Conservation (phyloP, 2,888 invertebrate genomes). For the Incurvaria masculella region DNA sequence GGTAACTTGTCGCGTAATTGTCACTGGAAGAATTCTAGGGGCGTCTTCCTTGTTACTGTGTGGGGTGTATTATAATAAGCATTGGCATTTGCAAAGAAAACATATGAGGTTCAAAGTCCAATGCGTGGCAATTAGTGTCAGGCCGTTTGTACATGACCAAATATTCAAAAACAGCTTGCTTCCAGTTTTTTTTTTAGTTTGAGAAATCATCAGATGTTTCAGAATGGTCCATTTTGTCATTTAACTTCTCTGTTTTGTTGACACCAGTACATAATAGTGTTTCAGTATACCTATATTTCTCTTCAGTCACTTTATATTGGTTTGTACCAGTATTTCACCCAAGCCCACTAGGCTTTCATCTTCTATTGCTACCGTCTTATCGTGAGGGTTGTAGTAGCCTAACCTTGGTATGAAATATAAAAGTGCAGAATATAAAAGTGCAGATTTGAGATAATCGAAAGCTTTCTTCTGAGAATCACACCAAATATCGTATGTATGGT, state of each 20-base stretch:
- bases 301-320: neutral
- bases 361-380: neutral
- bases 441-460: slow-evolving; percentile 12
- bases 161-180: slow-evolving; percentile 2
- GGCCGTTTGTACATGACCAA: slow-evolving; percentile 3
- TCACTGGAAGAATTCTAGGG: slow-evolving; percentile 4
- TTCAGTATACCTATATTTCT: too few species aligned
- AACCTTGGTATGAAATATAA: neutral
- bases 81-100: too few species aligned
- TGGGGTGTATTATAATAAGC: slow-evolving; percentile 7
- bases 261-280: too few species aligned
- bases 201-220: too few species aligned
- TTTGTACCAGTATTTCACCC: neutral
- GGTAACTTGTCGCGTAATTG: slow-evolving; percentile 7
- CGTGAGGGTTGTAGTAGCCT: neutral
- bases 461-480: slow-evolving; percentile 10
- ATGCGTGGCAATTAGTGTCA: too few species aligned
- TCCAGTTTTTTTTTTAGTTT: neutral
- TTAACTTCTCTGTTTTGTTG: too few species aligned
- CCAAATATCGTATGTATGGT: too few species aligned
- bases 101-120: too few species aligned
- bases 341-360: slow-evolving; percentile 2
- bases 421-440: neutral
- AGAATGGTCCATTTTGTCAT: too few species aligned
- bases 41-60: slow-evolving; percentile 3